Evolutionary conservation across 2,888 invertebrate species (phyloP).

Genomic region (Trachelus iudaicus): DNA sequence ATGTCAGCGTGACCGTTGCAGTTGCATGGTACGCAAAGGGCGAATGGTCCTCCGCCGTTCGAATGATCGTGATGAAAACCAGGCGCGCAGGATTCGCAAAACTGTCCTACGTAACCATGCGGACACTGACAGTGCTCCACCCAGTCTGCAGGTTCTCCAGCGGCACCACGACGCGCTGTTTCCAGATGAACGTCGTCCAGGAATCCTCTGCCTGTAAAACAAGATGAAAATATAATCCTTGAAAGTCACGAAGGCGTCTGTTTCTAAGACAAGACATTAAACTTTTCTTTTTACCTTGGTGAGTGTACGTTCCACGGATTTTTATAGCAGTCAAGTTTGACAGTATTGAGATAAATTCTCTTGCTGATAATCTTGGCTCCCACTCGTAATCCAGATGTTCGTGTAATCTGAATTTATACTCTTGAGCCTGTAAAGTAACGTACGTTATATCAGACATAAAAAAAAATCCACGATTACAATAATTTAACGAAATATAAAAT

Average conservation of each 20-base stretch:
- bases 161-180: slow-evolving; percentile 86
- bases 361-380: slow-evolving; percentile 89
- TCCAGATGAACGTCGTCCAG: slow-evolving; percentile 90
- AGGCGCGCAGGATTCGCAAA: slow-evolving; percentile 96
- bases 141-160: slow-evolving; percentile 87
- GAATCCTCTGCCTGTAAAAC: slow-evolving; percentile 77
- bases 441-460: background rate
- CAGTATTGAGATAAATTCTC: slow-evolving; percentile 91
- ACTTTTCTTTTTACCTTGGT: slow-evolving; percentile 71
- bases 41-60: slow-evolving; percentile 93
- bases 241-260: background rate
- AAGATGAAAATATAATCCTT: background rate
- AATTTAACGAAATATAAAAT: slow-evolving; percentile 1
- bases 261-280: background rate
- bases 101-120: slow-evolving; percentile 87
- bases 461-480: slow-evolving; percentile 17
- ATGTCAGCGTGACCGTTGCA: slow-evolving; percentile 97
- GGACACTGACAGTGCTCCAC: slow-evolving; percentile 95
- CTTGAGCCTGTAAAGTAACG: slow-evolving; percentile 70
- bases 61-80: slow-evolving; percentile 94
- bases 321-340: slow-evolving; percentile 94
- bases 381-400: slow-evolving; percentile 93
- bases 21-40: slow-evolving; percentile 94
- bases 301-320: slow-evolving; percentile 91
- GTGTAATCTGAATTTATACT: slow-evolving; percentile 88